These are phyloP conservation scores for Cydia splendana DNA, from an alignment of 1,140 invertebrate species.

Conservation along the genomic window DNA sequence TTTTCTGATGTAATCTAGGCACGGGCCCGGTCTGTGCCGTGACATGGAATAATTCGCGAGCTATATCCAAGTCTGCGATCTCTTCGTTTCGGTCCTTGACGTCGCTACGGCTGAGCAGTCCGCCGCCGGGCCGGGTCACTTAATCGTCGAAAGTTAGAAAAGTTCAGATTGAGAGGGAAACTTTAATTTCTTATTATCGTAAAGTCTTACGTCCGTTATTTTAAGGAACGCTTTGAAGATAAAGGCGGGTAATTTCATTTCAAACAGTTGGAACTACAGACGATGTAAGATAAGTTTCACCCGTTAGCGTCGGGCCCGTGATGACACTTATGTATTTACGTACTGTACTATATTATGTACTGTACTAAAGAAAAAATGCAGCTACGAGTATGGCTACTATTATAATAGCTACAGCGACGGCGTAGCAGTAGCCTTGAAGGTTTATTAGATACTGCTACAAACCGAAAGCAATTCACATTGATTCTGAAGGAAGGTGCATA, in stretches of 20 bases:
- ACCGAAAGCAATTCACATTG: neutral
- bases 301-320: too few relatives aligned
- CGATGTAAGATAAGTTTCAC: too few relatives aligned
- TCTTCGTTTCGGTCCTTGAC: conserved; percentile 1
- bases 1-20: conserved; percentile 19
- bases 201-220: neutral
- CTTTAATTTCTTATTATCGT: neutral
- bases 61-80: conserved; percentile 21
- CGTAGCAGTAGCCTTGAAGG: neutral
- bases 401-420: neutral
- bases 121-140: neutral
- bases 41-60: conserved; percentile 24
- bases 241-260: neutral
- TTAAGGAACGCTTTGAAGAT: neutral
- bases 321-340: too few relatives aligned
- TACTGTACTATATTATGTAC: too few relatives aligned
- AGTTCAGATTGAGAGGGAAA: conserved; percentile 22
- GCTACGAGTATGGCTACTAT: too few relatives aligned
- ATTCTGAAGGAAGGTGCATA: too few relatives aligned
- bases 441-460: neutral
- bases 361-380: too few relatives aligned
- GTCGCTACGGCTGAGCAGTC: conserved; percentile 20
- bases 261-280: too few relatives aligned
- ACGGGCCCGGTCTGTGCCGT: conserved; percentile 5
- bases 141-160: conserved; percentile 7